phyloP scores from a whole-genome alignment of 2,113 vertebrate genomes.

The Poecilia latipinna region DNA sequence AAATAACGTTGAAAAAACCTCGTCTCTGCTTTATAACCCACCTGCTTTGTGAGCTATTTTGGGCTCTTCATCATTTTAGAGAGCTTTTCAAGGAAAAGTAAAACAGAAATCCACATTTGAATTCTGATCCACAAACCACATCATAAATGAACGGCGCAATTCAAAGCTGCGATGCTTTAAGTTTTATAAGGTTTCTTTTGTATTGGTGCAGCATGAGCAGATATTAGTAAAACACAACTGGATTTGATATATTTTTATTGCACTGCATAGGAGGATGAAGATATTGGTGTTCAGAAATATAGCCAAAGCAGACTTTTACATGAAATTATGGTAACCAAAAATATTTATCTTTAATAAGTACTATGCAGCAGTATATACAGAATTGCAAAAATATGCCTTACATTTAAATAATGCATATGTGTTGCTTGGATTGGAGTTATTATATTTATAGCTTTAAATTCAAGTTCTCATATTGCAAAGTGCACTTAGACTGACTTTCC shows the following conservation, averaged over 20 bases:
- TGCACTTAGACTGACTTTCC: conserved; percentile 15
- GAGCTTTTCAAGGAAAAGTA: background rate
- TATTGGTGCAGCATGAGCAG: conserved; percentile 35
- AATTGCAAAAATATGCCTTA: conserved; percentile 36
- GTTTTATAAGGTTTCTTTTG: conserved; percentile 21
- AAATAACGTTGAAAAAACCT: background rate
- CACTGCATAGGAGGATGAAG: conserved; percentile 10
- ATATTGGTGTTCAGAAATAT: conserved; percentile 20
- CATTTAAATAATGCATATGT: background rate
- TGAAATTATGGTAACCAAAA: conserved; percentile 13
- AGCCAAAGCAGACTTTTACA: background rate
- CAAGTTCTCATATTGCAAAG: conserved; percentile 42
- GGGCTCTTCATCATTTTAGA: background rate
- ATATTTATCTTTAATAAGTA: conserved; percentile 5
- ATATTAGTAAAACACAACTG: conserved; percentile 14
- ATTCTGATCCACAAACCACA: conserved; percentile 45
- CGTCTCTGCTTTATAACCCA: background rate
- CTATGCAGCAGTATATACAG: conserved; percentile 19
- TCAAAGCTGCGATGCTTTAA: background rate
- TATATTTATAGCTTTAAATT: conserved; percentile 20
- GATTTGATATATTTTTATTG: background rate
- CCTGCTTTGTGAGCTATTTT: background rate
- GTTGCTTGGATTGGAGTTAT: conserved; percentile 21
- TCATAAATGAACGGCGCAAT: background rate
- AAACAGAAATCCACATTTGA: conserved; percentile 9